Conservation (phyloP, 2,888 invertebrate species). For the Lacanobia oleracea region DNA sequence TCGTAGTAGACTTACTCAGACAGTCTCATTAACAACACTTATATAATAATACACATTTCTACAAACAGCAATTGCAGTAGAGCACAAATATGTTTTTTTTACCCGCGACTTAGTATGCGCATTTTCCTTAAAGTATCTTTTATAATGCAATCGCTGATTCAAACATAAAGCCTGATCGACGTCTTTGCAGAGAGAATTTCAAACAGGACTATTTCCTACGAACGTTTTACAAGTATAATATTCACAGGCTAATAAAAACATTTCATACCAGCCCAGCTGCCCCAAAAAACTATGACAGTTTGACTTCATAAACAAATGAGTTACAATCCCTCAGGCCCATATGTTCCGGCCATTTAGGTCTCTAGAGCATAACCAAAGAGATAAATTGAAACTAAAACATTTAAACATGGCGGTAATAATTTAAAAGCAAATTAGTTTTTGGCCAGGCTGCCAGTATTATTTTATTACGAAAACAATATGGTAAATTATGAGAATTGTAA, state of each 20-base stretch:
- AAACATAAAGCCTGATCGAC: too few species aligned
- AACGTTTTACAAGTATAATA: too few species aligned
- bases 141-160: too few species aligned
- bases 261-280: neutral
- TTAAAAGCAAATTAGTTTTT: constrained; percentile 64
- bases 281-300: constrained; percentile 34
- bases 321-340: constrained; percentile 29
- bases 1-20: too few species aligned
- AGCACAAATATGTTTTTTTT: too few species aligned
- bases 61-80: too few species aligned
- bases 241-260: neutral
- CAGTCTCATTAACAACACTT: too few species aligned
- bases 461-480: constrained; percentile 59
- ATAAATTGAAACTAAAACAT: constrained; percentile 62
- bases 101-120: too few species aligned
- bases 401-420: constrained; percentile 56
- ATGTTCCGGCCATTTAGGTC: constrained; percentile 38
- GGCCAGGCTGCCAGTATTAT: constrained; percentile 35
- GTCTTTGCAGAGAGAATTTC: too few species aligned
- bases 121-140: too few species aligned
- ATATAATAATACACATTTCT: too few species aligned
- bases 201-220: too few species aligned
- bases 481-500: constrained; percentile 32
- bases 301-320: constrained; percentile 46
- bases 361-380: constrained; percentile 31